Evolutionary conservation across 2,113 vertebrate species (phyloP).

Genomic region (Haplochromis vanheusdeni): DNA sequence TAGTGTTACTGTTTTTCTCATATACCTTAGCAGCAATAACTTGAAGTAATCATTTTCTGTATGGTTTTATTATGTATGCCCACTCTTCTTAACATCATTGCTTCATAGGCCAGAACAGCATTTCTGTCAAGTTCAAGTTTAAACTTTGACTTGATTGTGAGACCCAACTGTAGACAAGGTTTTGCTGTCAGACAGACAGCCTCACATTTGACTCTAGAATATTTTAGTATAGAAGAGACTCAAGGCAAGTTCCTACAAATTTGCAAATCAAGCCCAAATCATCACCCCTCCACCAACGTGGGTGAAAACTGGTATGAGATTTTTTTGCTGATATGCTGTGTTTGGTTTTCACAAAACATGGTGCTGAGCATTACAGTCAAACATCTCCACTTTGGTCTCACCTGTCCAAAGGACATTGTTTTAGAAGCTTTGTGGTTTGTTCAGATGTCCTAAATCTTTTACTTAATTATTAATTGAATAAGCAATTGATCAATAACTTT

Average conservation of each 20-base stretch:
- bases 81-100: not conserved
- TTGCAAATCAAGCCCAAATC: not conserved
- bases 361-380: not conserved
- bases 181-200: not conserved
- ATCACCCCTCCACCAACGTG: not conserved
- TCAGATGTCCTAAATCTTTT: not conserved
- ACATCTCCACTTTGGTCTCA: not conserved
- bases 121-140: not conserved
- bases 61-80: not conserved
- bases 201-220: not conserved
- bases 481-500: not conserved
- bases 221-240: not conserved
- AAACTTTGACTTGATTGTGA: not conserved
- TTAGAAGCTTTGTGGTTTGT: not conserved
- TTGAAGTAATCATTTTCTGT: not conserved
- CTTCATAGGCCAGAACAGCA: not conserved
- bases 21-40: not conserved
- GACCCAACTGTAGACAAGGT: not conserved
- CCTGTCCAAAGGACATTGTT: not conserved
- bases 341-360: not conserved
- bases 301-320: not conserved
- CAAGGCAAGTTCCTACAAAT: not conserved
- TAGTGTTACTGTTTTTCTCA: not conserved
- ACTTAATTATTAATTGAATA: not conserved
- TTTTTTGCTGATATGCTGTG: not conserved